Evolutionary conservation across 2,888 invertebrate genomes (phyloP).

Genomic region (Cosmia trapezina): DNA sequence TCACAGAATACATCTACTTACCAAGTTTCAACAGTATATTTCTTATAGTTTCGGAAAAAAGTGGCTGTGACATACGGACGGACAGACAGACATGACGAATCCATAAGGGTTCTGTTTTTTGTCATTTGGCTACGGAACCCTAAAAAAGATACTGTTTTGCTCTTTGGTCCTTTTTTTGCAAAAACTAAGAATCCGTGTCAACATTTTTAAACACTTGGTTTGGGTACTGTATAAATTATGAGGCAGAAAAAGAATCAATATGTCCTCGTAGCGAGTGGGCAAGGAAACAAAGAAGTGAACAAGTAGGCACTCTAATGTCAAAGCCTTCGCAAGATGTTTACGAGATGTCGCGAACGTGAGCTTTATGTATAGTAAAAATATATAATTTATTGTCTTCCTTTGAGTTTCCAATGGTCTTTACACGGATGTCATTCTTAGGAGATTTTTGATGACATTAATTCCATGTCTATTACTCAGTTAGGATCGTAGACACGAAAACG

Average conservation of each 20-base stretch:
- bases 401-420: neutral
- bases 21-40: too few species aligned
- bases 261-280: slow-evolving; percentile 17
- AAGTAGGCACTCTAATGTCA: slow-evolving; percentile 31
- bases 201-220: slow-evolving; percentile 17
- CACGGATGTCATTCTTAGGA: neutral
- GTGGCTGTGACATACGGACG: too few species aligned
- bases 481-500: neutral
- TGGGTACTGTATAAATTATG: slow-evolving; percentile 17
- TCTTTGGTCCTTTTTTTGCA: neutral
- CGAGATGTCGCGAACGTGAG: slow-evolving; percentile 29
- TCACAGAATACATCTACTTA: too few species aligned
- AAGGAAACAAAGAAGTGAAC: slow-evolving; percentile 42
- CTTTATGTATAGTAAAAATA: slow-evolving; percentile 21
- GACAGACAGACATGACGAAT: too few species aligned
- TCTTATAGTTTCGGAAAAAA: too few species aligned
- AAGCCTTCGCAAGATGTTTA: slow-evolving; percentile 35
- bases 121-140: too few species aligned
- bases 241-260: slow-evolving; percentile 11
- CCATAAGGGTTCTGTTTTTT: too few species aligned
- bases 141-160: neutral
- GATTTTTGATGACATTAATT: neutral
- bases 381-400: neutral
- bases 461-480: slow-evolving; percentile 1
- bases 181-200: slow-evolving; percentile 1